phyloP scores from a whole-genome alignment of 1,140 invertebrate species.

The Globodera rostochiensis region DNA sequence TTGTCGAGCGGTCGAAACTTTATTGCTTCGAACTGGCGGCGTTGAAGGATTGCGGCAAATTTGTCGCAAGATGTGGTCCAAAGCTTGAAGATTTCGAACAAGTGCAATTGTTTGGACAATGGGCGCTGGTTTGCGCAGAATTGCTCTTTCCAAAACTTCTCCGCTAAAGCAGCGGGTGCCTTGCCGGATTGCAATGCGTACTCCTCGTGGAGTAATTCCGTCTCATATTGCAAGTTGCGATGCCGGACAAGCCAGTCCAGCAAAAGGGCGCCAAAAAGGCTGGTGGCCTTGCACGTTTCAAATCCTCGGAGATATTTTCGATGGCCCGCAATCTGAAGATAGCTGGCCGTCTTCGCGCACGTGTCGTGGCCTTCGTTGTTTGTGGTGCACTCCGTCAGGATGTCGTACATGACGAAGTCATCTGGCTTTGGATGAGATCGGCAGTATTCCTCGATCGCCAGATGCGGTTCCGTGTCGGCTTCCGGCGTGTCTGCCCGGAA shows the following conservation, averaged over 20 bases:
- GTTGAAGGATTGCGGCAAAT: not conserved
- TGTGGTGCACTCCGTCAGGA: not conserved
- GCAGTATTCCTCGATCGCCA: not conserved
- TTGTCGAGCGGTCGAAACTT: not conserved
- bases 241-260: not conserved
- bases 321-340: not conserved
- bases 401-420: not conserved
- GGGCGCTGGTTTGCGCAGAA: not conserved
- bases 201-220: not conserved
- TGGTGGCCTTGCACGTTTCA: not conserved
- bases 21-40: not conserved
- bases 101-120: not conserved
- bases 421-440: not conserved
- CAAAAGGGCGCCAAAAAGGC: not conserved
- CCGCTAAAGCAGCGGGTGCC: too few species aligned
- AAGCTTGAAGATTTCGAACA: not conserved
- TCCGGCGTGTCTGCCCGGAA: not conserved
- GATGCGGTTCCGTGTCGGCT: too few species aligned
- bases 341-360: not conserved
- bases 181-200: not conserved
- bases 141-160: not conserved
- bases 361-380: not conserved
- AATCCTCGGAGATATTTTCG: not conserved
- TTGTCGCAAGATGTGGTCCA: not conserved
- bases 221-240: not conserved